phyloP scores from a whole-genome alignment of 2,888 invertebrate species.

The Epicampocera succincta region DNA sequence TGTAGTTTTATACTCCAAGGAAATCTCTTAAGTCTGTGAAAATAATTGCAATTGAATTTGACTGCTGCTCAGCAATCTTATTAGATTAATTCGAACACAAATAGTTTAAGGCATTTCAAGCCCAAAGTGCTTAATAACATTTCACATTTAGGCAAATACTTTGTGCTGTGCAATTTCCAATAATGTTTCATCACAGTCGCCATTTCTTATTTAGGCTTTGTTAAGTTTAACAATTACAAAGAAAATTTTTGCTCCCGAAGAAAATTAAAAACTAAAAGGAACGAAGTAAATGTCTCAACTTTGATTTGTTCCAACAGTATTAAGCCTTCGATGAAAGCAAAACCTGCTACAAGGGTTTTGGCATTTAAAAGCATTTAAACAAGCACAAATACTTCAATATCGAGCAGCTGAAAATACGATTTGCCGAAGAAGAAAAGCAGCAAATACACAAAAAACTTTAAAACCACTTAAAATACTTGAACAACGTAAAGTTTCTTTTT shows the following conservation, averaged over 20 bases:
- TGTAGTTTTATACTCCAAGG: too few species aligned
- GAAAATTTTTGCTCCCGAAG: background rate
- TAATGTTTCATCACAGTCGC: conserved; percentile 25
- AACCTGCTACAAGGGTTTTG: conserved; percentile 27
- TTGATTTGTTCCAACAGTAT: conserved; percentile 55
- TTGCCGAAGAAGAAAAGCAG: background rate
- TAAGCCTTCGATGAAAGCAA: conserved; percentile 18
- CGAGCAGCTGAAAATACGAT: conserved; percentile 23
- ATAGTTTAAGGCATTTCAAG: conserved; percentile 47
- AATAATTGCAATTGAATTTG: background rate
- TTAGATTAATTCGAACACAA: background rate
- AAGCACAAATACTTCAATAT: conserved; percentile 32
- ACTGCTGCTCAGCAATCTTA: background rate
- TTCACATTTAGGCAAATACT: conserved; percentile 58
- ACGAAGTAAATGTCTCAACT: conserved; percentile 31
- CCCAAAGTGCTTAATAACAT: conserved; percentile 51
- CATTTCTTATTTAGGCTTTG: conserved; percentile 18
- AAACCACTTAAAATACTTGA: conserved; percentile 67
- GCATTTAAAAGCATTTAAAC: conserved; percentile 64
- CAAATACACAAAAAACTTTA: conserved; percentile 47
- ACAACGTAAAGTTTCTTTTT: conserved; percentile 34
- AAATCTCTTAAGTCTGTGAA: background rate
- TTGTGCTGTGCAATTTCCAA: background rate
- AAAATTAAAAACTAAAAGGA: background rate
- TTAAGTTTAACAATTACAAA: background rate